Evolutionary conservation across 2,113 vertebrate genomes (phyloP), one percentile per base, ranked within the genome.

Genomic region (Zosterops borbonicus): DNA sequence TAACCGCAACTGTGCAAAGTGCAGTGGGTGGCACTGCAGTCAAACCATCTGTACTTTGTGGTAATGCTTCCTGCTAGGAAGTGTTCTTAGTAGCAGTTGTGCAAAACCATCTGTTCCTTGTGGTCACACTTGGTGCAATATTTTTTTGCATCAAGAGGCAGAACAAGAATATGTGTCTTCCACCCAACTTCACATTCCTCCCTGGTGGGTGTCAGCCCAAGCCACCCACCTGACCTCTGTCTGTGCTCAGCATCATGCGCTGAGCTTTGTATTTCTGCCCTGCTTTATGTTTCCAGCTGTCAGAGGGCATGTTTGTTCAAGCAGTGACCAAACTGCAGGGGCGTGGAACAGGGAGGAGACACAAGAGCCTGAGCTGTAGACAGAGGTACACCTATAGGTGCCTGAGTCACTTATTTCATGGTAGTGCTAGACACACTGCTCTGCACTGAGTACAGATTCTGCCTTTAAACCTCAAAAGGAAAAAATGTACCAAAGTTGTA

Each of bases 131-230:
- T n/a, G n/a, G n/a, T n/a, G 7, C 27, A 21, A 15, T 8, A 33
- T 50, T 68, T 53, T 28, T n/a, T 60, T 23, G 20, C 46, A 39
- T 53, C 7, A 3, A n/a, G 50, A 33, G 11, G 13, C 1, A 10
- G 64, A 44, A 29, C 3, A 3, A 39, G 65, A 50, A 9, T 15
- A 14, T 0, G 1, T 0, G 0, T 9, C 28, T 65, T 59, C 46
- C 11, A 28, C 28, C 4, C 33, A 20, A 8, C 65, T 18, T 29
- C 14, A 4, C 11, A 3, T 22, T 46, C 59, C 24, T 71, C 7
- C 19, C 64, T 27, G 42, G 35, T 1, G 3, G 21, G 9, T 42
- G 42, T 11, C 22, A 33, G 39, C 71, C 67, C 71, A 70, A 70
- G 44, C 19, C 27, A 28, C 23, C 49, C 2, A 28, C 23, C 49